Percentiles rank a stretch among this genome's conserved stretches.
These are phyloP conservation scores for Caenorhabditis inopinata DNA, from an alignment of 1,140 invertebrate species.

Conservation along the genomic window DNA sequence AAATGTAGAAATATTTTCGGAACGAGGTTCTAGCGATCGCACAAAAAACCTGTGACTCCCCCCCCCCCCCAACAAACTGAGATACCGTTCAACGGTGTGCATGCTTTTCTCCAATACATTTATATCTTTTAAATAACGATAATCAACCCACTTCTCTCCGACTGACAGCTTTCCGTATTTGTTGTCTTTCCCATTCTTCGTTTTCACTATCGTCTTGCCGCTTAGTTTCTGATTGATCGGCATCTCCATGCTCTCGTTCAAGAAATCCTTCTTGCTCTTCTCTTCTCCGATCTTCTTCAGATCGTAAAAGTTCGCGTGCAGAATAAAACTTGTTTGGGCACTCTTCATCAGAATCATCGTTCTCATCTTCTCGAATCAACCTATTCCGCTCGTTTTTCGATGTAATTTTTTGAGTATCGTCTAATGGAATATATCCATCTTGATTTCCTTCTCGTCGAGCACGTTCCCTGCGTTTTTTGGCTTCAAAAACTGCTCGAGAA, in stretches of 20 bases:
- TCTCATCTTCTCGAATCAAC: slow-evolving; percentile 45
- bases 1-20: too few relatives aligned
- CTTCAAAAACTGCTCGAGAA: slow-evolving; percentile 41
- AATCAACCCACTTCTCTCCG: not conserved
- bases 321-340: slow-evolving; percentile 43
- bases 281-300: slow-evolving; percentile 43
- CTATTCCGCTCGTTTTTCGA: slow-evolving; percentile 24
- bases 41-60: too few relatives aligned
- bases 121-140: not conserved
- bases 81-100: too few relatives aligned
- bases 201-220: slow-evolving; percentile 33
- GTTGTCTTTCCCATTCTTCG: slow-evolving; percentile 50
- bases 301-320: slow-evolving; percentile 14
- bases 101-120: too few relatives aligned
- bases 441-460: slow-evolving; percentile 22
- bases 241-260: slow-evolving; percentile 32
- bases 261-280: slow-evolving; percentile 43
- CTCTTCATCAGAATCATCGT: slow-evolving; percentile 45
- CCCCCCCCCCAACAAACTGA: too few relatives aligned
- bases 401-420: slow-evolving; percentile 28
- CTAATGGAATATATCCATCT: slow-evolving; percentile 44
- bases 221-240: not conserved
- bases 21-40: too few relatives aligned
- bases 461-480: slow-evolving; percentile 37
- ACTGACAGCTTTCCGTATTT: slow-evolving; percentile 49